phyloP scores from a whole-genome alignment of 2,113 vertebrate species.

The Electrona antarctica region DNA sequence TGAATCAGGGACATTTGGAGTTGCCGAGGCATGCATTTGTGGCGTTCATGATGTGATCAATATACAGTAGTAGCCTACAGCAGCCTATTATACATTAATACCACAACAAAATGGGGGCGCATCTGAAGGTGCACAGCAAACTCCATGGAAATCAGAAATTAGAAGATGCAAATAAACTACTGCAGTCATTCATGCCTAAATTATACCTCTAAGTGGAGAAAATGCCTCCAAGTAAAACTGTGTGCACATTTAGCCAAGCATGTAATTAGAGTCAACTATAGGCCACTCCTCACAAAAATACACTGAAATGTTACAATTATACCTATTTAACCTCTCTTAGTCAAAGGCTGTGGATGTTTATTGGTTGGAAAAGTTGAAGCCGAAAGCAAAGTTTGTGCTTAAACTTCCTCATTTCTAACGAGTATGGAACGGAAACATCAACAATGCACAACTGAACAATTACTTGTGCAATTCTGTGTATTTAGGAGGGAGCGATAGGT shows the following conservation, averaged over 20 bases:
- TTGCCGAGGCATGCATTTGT: no score
- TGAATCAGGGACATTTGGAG: no score
- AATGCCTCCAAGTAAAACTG: conserved; percentile 7
- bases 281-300: conserved; percentile 19
- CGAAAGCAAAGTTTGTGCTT: neutral
- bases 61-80: no score
- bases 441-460: conserved; percentile 3
- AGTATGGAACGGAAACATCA: conserved; percentile 17
- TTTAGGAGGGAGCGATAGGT: neutral
- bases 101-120: no score
- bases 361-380: neutral
- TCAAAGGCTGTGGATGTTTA: neutral
- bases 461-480: neutral
- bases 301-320: conserved; percentile 27
- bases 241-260: conserved; percentile 48
- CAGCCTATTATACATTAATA: no score
- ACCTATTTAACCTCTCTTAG: no score
- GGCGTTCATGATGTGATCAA: no score
- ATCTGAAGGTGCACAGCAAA: no score
- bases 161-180: no score
- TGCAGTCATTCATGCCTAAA: conserved; percentile 24
- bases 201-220: conserved; percentile 22
- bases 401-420: neutral
- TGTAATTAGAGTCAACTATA: conserved; percentile 51
- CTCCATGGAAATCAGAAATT: no score